Evolutionary conservation across 1,140 invertebrate species (phyloP), one percentile per base, ranked within the genome.

Genomic region (Zaprionus capensis): DNA sequence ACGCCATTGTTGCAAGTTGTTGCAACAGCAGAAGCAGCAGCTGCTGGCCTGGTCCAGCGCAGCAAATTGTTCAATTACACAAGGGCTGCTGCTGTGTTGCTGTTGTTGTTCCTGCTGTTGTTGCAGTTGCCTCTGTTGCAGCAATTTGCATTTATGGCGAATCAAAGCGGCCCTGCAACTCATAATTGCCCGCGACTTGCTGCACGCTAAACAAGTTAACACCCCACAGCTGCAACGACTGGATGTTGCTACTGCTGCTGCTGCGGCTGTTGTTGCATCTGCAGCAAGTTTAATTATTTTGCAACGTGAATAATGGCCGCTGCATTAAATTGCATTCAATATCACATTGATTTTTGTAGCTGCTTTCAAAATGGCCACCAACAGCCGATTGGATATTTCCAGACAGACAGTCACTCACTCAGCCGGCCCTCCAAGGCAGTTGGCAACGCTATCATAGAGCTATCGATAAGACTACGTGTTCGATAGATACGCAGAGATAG

Each of bases 61-160:
- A 88, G 78, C 82, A 88, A 88, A 88, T 88, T 88, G 85, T 88
- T 90, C 85, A 88, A 88, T 88, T 90, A 88, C 85, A 77, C 81
- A 90, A 73, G 66, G 71, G 58, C 64, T 64, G 71, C 34, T 49
- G 72, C 34, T 53, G 38, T 63, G 64, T 65, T 53, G 46, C 28
- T 65, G 66, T 6, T 61, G 38, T 24, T 61, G 68, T 20, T 26
- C 4, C 24, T 24, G 24, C 53, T 36, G 24, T 69, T 0, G 81
- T 41, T 53, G 76, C 17, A 56, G 17, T 56, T 71, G 63, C 22
- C 66, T 20, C 44, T 59, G 65, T 61, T 71, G 68, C n/a, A 28
- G 76, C 72, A 80, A 87, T 88, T 88, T 88, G 84, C 84, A 87
- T 87, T 87, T 76, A 79, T 76, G 72, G 81, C 84, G 83, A 88